A percentile compares a stretch with the other conserved stretches of the same genome.
These are phyloP conservation scores for Camponotus vicinus DNA, from an alignment of 1,140 invertebrate genomes.

Conservation along the genomic window DNA sequence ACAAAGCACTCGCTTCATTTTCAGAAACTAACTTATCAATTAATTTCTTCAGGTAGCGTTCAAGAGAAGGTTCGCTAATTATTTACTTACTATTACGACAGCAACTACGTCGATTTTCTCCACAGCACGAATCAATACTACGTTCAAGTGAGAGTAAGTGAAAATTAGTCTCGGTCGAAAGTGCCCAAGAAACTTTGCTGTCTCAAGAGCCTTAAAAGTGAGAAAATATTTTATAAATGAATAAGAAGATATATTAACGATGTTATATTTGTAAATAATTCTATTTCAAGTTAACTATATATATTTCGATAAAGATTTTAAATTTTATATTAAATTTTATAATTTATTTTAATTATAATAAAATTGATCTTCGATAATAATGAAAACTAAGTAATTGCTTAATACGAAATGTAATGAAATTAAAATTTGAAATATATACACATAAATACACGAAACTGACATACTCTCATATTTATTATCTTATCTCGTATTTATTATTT, in stretches of 20 bases:
- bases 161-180: conserved; percentile 17
- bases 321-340: neutral
- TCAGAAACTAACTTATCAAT: conserved; percentile 60
- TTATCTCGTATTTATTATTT: neutral
- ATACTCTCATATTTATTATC: neutral
- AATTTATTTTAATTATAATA: neutral
- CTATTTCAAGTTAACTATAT: neutral
- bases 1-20: conserved; percentile 50
- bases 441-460: neutral
- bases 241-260: neutral
- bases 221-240: conserved; percentile 11
- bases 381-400: neutral
- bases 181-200: conserved; percentile 19
- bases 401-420: neutral
- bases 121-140: conserved; percentile 43
- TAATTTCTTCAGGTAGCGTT: conserved; percentile 45
- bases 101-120: conserved; percentile 45
- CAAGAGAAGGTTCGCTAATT: conserved; percentile 42
- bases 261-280: neutral
- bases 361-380: neutral
- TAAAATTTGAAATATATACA: neutral
- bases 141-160: conserved; percentile 11
- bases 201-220: neutral
- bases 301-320: neutral
- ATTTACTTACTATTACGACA: conserved; percentile 56